These are phyloP conservation scores for Ptychobarbus kaznakovi DNA, from an alignment of 2,797 vertebrate genomes.

Conservation along the genomic window DNA sequence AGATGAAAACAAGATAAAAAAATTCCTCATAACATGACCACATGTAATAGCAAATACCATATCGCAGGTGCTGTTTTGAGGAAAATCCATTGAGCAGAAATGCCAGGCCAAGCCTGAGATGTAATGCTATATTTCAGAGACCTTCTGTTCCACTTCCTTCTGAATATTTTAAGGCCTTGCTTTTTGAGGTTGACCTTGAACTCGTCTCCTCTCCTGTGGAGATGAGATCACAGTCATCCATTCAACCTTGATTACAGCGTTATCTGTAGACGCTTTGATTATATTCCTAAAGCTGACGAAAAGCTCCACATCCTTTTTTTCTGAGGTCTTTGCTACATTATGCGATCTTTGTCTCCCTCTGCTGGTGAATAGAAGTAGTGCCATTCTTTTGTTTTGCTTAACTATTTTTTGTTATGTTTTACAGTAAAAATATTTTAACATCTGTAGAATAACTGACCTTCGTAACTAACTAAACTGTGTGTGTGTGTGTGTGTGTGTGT, in stretches of 20 bases:
- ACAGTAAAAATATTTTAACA: no score
- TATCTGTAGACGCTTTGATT: neutral
- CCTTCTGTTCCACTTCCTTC: neutral
- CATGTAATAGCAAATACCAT: neutral
- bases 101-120: neutral
- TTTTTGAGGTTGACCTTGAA: conserved; percentile 20
- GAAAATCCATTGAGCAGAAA: neutral
- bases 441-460: no score
- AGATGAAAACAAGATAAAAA: neutral
- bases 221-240: conserved; percentile 4
- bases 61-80: neutral
- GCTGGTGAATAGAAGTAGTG: neutral
- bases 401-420: no score
- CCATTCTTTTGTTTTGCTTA: neutral
- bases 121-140: neutral
- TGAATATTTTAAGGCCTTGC: neutral
- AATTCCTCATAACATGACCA: neutral
- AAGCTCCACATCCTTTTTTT: neutral
- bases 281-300: neutral
- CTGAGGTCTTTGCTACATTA: neutral
- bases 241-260: neutral
- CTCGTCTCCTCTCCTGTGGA: neutral
- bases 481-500: no score
- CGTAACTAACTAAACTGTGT: no score
- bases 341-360: conserved; percentile 32